phyloP scores from a whole-genome alignment of 2,888 invertebrate genomes.

The Drosophila mettleri region DNA sequence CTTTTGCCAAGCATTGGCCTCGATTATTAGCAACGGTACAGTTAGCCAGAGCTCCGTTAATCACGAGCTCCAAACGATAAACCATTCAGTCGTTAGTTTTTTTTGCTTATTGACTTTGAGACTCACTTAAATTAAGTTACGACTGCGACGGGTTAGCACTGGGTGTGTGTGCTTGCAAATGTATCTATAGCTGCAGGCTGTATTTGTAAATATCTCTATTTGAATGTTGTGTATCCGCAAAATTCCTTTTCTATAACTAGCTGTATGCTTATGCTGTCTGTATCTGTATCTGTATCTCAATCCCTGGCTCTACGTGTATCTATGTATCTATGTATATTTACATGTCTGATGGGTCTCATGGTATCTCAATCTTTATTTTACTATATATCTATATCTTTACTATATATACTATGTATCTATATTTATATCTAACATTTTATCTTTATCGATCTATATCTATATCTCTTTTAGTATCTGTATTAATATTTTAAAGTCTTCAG shows the following conservation, averaged over 20 bases:
- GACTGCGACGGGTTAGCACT: conserved; percentile 11
- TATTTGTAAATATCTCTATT: background rate
- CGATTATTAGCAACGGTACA: conserved; percentile 32
- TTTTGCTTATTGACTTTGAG: conserved; percentile 24
- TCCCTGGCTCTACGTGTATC: background rate
- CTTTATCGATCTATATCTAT: background rate
- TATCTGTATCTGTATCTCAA: conserved; percentile 13
- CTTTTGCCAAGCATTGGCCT: conserved; percentile 29
- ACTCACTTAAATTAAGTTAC: background rate
- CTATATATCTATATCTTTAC: no score
- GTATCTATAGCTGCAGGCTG: background rate
- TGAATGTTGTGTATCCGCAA: background rate
- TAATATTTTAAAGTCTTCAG: no score
- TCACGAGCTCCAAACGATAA: conserved; percentile 17
- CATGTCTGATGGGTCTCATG: no score
- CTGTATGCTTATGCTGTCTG: no score
- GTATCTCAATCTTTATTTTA: no score
- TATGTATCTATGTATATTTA: background rate
- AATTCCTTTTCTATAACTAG: background rate
- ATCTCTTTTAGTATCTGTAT: background rate
- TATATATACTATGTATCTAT: no score
- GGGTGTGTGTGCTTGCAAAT: conserved; percentile 27
- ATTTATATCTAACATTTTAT: conserved; percentile 6
- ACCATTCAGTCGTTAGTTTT: conserved; percentile 5
- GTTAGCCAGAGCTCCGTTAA: conserved; percentile 36